Evolutionary conservation across 2,888 invertebrate genomes (phyloP).

Genomic region (Eurytoma adleriae): DNA sequence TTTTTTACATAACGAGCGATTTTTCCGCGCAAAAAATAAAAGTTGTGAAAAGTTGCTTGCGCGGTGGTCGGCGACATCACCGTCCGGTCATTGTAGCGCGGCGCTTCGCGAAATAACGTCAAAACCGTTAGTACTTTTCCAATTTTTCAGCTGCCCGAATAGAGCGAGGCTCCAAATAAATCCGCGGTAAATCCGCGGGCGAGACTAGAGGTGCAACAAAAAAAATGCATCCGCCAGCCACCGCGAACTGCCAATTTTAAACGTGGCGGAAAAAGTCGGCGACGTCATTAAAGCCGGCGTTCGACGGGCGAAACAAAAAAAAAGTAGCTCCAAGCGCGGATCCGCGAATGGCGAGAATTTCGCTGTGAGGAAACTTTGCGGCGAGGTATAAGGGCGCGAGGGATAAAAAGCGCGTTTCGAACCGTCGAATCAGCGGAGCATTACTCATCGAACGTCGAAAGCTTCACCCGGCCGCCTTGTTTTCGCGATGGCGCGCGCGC

Average conservation of each 20-base stretch:
- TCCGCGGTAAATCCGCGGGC: background rate
- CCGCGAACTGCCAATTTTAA: background rate
- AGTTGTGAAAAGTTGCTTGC: too few relatives aligned
- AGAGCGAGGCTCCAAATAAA: background rate
- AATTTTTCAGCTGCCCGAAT: background rate
- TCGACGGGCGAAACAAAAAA: background rate
- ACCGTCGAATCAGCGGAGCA: conserved; percentile 26
- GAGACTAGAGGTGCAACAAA: background rate
- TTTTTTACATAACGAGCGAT: too few relatives aligned
- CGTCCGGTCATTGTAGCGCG: background rate
- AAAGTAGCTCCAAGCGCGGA: background rate
- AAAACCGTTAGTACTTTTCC: background rate
- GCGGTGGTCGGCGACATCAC: too few relatives aligned
- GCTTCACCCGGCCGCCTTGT: background rate
- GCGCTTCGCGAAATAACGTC: background rate
- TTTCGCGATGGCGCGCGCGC: background rate
- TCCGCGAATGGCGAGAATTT: background rate
- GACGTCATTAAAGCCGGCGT: background rate
- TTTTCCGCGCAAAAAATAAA: too few relatives aligned
- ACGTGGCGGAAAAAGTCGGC: background rate
- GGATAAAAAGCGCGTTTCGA: conserved; percentile 2
- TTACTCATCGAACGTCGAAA: conserved; percentile 48
- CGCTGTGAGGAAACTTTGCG: background rate
- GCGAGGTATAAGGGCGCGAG: background rate
- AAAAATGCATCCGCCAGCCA: background rate